phyloP scores from a whole-genome alignment of 2,797 vertebrate species.

The Acanthis flammea region DNA sequence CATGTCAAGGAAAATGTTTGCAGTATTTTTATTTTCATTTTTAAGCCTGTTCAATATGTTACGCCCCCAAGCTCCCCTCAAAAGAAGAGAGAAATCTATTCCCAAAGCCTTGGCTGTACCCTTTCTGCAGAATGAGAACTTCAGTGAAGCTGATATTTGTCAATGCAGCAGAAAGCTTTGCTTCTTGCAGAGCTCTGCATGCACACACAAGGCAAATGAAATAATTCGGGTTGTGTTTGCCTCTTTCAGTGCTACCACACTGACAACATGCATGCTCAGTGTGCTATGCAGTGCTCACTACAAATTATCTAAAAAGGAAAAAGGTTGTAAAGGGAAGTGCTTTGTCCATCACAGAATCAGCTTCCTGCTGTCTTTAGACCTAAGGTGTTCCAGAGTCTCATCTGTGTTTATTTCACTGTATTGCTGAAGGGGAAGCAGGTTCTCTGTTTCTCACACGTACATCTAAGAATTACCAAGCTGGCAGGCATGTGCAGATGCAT shows the following conservation, averaged over 20 bases:
- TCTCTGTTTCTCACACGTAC: neutral
- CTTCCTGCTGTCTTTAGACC: neutral
- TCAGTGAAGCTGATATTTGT: neutral
- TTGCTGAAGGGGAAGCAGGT: neutral
- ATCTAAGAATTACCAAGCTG: neutral
- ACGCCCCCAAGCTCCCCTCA: neutral
- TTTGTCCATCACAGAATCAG: neutral
- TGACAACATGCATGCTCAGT: neutral
- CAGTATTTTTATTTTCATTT: neutral
- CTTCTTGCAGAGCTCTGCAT: neutral
- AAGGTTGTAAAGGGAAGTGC: neutral
- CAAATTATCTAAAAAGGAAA: neutral
- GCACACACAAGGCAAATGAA: neutral
- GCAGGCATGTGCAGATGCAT: neutral
- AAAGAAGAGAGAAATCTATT: neutral
- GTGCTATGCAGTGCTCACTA: neutral
- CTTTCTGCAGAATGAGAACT: neutral
- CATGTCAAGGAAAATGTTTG: neutral
- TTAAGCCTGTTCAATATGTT: neutral
- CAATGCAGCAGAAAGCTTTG: neutral
- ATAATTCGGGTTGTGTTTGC: neutral
- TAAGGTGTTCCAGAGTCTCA: neutral
- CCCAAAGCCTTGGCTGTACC: neutral
- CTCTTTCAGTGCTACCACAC: neutral
- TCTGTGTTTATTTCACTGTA: neutral